Evolutionary conservation across 2,113 vertebrate genomes (phyloP).

Genomic region (Leptobrachium leishanense): DNA sequence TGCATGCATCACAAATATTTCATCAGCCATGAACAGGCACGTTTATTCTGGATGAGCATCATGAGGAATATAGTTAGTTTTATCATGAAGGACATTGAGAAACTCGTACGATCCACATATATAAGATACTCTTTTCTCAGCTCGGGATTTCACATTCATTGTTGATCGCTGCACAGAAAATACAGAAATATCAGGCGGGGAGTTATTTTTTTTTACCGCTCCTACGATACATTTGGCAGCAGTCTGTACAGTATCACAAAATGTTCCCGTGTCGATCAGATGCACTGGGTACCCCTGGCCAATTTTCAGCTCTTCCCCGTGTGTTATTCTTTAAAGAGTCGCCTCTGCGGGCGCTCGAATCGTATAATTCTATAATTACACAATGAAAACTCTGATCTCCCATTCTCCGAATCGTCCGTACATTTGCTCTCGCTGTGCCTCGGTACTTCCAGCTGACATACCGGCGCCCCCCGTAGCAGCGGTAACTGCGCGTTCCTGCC

Average conservation of each 20-base stretch:
- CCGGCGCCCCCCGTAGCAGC: neutral
- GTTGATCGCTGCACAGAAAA: neutral
- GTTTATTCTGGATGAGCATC: no score
- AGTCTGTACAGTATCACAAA: neutral
- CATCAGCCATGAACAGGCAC: no score
- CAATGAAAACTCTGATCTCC: neutral
- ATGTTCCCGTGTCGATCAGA: slow-evolving; percentile 8
- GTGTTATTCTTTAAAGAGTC: slow-evolving; percentile 1
- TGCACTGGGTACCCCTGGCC: neutral
- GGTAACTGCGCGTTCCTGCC: slow-evolving; percentile 27
- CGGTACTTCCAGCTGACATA: neutral
- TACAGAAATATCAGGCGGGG: neutral
- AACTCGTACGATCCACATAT: neutral
- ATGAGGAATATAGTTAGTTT: no score
- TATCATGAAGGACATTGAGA: no score
- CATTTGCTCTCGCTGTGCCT: neutral
- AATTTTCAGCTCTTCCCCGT: neutral
- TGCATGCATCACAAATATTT: no score
- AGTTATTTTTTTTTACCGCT: slow-evolving; percentile 1
- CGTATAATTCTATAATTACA: slow-evolving; percentile 36
- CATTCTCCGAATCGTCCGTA: slow-evolving; percentile 22
- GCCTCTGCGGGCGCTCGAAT: neutral
- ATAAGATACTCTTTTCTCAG: slow-evolving; percentile 14
- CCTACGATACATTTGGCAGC: neutral
- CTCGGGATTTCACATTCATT: slow-evolving; percentile 25